phyloP scores from a whole-genome alignment of 2,113 vertebrate genomes.

The Ploceus nigricollis region DNA sequence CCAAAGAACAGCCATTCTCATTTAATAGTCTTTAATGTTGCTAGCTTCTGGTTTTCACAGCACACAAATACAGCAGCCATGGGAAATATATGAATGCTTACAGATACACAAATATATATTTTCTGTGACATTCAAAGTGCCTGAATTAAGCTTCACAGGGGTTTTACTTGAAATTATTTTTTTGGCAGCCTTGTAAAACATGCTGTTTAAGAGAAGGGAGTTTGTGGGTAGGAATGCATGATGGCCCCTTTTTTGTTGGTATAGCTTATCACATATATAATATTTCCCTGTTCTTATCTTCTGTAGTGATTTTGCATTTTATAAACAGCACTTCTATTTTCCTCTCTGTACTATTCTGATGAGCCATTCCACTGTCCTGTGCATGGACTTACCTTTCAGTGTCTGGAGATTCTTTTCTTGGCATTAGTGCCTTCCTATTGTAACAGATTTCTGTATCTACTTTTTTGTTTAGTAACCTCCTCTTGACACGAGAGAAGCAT shows the following conservation, averaged over 20 bases:
- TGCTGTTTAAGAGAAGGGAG: not conserved
- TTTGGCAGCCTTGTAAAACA: not conserved
- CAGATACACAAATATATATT: not conserved
- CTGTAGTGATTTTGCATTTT: not conserved
- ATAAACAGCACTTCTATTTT: not conserved
- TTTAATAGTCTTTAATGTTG: not conserved
- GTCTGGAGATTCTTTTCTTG: not conserved
- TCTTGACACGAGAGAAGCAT: not conserved
- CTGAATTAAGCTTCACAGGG: not conserved
- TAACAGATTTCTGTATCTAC: not conserved
- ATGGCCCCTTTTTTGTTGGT: not conserved
- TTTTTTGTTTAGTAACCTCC: not conserved
- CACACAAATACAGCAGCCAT: not conserved
- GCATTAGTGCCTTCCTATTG: not conserved
- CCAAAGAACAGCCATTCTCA: not conserved
- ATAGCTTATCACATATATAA: not conserved
- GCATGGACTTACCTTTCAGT: accelerated
- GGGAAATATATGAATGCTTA: not conserved
- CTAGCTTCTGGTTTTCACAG: not conserved
- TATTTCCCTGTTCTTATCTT: not conserved
- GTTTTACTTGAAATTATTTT: not conserved
- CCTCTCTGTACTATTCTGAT: not conserved
- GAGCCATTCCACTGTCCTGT: not conserved
- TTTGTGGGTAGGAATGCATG: not conserved
- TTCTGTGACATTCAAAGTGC: not conserved